phyloP scores from a whole-genome alignment of 2,888 invertebrate genomes.

The Lasioglossum malachurum region DNA sequence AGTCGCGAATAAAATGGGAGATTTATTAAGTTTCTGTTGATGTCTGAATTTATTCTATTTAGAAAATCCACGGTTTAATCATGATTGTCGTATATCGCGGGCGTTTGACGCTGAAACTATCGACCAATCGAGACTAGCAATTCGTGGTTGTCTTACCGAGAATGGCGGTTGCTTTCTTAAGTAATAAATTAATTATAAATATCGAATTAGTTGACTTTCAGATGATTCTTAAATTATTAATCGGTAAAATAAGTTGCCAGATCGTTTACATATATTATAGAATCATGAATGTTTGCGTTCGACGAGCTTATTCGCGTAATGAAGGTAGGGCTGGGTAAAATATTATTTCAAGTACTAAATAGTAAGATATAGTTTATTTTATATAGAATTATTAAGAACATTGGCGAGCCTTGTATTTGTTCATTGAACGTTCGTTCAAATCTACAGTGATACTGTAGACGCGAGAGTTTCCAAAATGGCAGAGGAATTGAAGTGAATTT shows the following conservation, averaged over 20 bases:
- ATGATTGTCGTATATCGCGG: neutral
- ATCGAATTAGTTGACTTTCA: neutral
- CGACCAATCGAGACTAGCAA: neutral
- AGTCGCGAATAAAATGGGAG: neutral
- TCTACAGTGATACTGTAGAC: neutral
- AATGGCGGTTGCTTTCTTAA: neutral
- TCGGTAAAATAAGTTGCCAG: neutral
- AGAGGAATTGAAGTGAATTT: neutral
- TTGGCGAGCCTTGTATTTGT: neutral
- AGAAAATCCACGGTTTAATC: neutral
- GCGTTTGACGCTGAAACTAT: conserved; percentile 4
- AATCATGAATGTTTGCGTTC: neutral
- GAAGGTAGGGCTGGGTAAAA: neutral
- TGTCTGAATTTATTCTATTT: neutral
- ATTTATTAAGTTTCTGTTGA: neutral
- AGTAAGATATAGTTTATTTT: neutral
- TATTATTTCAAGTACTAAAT: conserved; percentile 1
- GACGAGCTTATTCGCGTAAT: neutral
- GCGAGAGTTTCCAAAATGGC: neutral
- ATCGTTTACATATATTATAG: neutral
- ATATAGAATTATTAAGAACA: neutral
- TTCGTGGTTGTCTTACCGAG: neutral
- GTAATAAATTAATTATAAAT: neutral
- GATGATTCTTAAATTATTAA: neutral
- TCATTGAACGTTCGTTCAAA: neutral